Conservation (phyloP, 2,797 vertebrate species). For the Silurus lanzhouensis region DNA sequence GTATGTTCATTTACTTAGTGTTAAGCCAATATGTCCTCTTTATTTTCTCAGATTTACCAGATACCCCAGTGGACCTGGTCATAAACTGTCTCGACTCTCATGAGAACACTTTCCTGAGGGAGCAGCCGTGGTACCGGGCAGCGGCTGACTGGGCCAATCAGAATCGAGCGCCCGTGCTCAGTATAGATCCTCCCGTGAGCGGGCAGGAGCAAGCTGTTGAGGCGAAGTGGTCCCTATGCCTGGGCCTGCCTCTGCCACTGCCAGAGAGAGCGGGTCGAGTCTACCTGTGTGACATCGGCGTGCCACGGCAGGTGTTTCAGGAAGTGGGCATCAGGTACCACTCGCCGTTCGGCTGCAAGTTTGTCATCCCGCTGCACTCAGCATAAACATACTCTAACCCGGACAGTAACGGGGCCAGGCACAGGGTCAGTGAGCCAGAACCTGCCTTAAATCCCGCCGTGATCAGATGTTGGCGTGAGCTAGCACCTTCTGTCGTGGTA, state of each 20-base stretch:
- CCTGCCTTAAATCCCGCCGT: slow-evolving; percentile 60
- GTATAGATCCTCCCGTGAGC: slow-evolving; percentile 90
- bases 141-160: slow-evolving; percentile 97
- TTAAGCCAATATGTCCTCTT: background rate
- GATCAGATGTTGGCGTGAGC: slow-evolving; percentile 24
- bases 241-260: slow-evolving; percentile 89
- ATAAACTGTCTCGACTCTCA: slow-evolving; percentile 98
- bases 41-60: slow-evolving; percentile 85
- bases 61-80: slow-evolving; percentile 93
- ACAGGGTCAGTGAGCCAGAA: slow-evolving; percentile 38
- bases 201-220: slow-evolving; percentile 88
- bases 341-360: slow-evolving; percentile 97
- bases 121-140: slow-evolving; percentile 94
- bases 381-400: slow-evolving; percentile 68
- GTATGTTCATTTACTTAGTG: background rate
- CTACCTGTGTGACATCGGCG: slow-evolving; percentile 95
- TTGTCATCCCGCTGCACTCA: slow-evolving; percentile 94
- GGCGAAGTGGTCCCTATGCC: slow-evolving; percentile 94
- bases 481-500: slow-evolving; percentile 28
- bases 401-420: background rate
- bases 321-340: slow-evolving; percentile 96
- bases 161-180: slow-evolving; percentile 93
- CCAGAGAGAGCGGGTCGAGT: slow-evolving; percentile 88
- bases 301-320: slow-evolving; percentile 92
- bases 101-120: slow-evolving; percentile 90